phyloP scores from a whole-genome alignment of 2,797 vertebrate species.

The Etheostoma perlongum region DNA sequence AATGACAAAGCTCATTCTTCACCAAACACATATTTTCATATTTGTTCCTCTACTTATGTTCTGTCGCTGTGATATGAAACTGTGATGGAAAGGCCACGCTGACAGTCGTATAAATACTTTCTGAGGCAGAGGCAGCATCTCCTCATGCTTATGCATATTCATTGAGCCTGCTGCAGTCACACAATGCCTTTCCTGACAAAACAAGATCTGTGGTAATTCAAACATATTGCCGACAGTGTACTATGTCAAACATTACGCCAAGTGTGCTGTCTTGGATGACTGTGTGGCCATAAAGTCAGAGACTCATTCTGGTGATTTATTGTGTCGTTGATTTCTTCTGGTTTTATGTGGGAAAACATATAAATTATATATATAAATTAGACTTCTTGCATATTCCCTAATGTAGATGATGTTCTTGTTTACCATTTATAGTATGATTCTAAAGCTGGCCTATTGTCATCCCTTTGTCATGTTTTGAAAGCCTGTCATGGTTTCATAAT shows the following conservation, averaged over 20 bases:
- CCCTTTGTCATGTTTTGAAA: constrained; percentile 31
- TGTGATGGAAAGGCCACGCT: constrained; percentile 52
- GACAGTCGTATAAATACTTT: constrained; percentile 63
- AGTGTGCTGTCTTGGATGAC: constrained; percentile 53
- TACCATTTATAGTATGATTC: constrained; percentile 51
- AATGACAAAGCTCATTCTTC: constrained; percentile 67
- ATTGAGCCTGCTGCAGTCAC: constrained; percentile 44
- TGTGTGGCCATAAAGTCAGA: constrained; percentile 63
- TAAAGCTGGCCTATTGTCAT: constrained; percentile 33
- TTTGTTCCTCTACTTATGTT: constrained; percentile 53
- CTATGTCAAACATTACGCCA: constrained; percentile 73
- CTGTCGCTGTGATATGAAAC: constrained; percentile 60
- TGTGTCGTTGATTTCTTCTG: constrained; percentile 39
- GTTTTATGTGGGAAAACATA: constrained; percentile 72
- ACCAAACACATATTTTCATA: constrained; percentile 57
- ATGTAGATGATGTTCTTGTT: constrained; percentile 67
- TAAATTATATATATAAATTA: constrained; percentile 72
- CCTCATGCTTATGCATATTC: constrained; percentile 70
- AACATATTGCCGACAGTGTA: constrained; percentile 63
- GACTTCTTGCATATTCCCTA: constrained; percentile 48
- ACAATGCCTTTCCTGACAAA: constrained; percentile 63
- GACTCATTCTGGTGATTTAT: constrained; percentile 72
- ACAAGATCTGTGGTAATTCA: constrained; percentile 70
- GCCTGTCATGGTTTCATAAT: constrained; percentile 60
- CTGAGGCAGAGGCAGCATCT: constrained; percentile 50